These are phyloP conservation scores for Carposina sasakii DNA, from an alignment of 1,140 invertebrate genomes.

Conservation along the genomic window DNA sequence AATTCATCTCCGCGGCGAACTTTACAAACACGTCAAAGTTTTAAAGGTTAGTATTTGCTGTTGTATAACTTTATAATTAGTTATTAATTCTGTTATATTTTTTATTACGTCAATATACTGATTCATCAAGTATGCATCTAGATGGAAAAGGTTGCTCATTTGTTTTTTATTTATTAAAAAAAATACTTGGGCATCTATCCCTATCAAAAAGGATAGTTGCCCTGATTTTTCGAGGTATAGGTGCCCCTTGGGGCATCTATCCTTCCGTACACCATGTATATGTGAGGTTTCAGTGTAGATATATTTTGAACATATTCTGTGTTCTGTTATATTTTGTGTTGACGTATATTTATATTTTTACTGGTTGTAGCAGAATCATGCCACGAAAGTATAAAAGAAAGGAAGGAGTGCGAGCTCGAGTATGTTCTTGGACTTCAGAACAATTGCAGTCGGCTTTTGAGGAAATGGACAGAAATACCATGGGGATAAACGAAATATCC, in stretches of 20 bases:
- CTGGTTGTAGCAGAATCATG: constrained; percentile 17
- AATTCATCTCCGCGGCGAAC: too few species aligned
- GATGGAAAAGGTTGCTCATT: too few species aligned
- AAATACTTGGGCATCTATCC: constrained; percentile 16
- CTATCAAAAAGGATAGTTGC: constrained; percentile 20
- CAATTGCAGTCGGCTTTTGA: constrained; percentile 19
- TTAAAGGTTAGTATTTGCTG: too few species aligned
- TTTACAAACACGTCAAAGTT: too few species aligned
- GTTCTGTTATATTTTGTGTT: too few species aligned
- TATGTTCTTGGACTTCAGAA: constrained; percentile 27
- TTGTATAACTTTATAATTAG: too few species aligned
- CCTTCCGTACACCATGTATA: constrained; percentile 8
- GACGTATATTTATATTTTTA: too few species aligned
- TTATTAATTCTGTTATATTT: too few species aligned
- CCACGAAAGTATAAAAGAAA: constrained; percentile 24
- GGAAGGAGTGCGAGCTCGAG: constrained; percentile 20
- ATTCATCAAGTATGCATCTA: too few species aligned
- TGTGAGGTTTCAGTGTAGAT: too few species aligned
- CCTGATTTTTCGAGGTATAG: constrained; percentile 16
- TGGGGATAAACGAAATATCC: constrained; percentile 32
- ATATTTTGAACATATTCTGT: constrained; percentile 7
- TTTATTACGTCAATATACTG: too few species aligned
- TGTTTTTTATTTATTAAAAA: constrained; percentile 15
- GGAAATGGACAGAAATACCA: constrained; percentile 22
- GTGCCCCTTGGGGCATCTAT: constrained; percentile 18